Conservation (phyloP, 2,113 vertebrate genomes). For the Zapornia atra region DNA sequence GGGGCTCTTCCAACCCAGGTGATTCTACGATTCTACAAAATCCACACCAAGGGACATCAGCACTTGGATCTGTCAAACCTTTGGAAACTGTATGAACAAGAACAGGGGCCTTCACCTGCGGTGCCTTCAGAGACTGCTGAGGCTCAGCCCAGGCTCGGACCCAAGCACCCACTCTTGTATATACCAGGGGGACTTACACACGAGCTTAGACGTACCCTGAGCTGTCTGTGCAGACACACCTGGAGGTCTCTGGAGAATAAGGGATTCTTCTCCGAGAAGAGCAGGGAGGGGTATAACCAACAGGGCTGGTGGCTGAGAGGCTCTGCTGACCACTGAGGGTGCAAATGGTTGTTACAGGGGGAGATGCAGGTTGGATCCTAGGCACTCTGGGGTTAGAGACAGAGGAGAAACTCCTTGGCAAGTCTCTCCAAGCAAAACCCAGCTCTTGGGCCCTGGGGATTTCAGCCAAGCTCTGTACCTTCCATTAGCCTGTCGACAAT, state of each 20-base stretch:
- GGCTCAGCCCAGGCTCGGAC: not conserved
- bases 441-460: not conserved
- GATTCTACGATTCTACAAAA: not conserved
- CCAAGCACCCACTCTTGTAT: not conserved
- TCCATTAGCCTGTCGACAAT: not conserved
- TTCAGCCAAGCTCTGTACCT: not conserved
- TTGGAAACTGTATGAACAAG: not conserved
- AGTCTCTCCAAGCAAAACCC: not conserved
- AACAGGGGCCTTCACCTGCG: not conserved
- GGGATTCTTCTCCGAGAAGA: not conserved
- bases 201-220: not conserved
- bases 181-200: not conserved
- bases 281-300: not conserved
- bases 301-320: not conserved
- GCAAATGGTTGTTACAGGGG: not conserved
- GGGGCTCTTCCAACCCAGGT: too few relatives aligned
- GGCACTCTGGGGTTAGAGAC: rapidly evolving
- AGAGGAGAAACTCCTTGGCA: not conserved
- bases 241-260: not conserved
- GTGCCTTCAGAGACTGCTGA: not conserved
- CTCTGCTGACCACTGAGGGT: not conserved
- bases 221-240: not conserved
- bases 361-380: not conserved
- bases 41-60: not conserved
- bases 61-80: not conserved